Evolutionary conservation across 37 sponge, comb jelly and placozoan species (phyloP).

Genomic region (Halichondria panicea): DNA sequence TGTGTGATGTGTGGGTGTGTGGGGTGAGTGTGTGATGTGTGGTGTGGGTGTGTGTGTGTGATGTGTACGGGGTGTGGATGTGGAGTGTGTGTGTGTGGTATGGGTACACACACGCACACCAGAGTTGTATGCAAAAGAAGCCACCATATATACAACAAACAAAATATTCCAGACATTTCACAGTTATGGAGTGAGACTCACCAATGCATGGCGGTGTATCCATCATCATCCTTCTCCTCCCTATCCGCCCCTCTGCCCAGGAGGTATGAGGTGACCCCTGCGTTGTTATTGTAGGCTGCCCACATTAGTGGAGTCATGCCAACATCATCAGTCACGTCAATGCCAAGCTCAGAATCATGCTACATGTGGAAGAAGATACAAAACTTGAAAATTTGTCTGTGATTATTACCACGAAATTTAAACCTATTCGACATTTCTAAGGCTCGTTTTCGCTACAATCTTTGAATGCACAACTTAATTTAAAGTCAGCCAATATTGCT

Average conservation of each 20-base stretch:
- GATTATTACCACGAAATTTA: no score
- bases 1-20: not conserved
- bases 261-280: slow-evolving; percentile 31
- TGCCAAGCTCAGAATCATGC: slow-evolving; percentile 26
- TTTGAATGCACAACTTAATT: no score
- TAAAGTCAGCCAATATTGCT: no score
- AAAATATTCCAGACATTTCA: not conserved
- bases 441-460: no score
- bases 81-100: no score
- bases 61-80: not conserved
- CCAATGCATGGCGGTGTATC: slow-evolving; percentile 91
- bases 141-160: not conserved
- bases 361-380: no score
- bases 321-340: slow-evolving; percentile 68
- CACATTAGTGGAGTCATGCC: slow-evolving; percentile 91
- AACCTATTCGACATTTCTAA: no score
- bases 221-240: slow-evolving; percentile 90
- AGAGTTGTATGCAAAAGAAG: not conserved
- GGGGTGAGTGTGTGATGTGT: not conserved
- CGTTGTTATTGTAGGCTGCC: slow-evolving; percentile 76
- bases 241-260: slow-evolving; percentile 66
- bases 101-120: slow-evolving; percentile 5
- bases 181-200: slow-evolving; percentile 4
- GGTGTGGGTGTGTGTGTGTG: not conserved
- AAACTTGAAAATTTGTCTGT: no score